Percentiles rank a stretch among this genome's conserved stretches.
These are phyloP conservation scores for Drosophila multiciliata DNA, from an alignment of 2,888 invertebrate genomes.

Conservation along the genomic window DNA sequence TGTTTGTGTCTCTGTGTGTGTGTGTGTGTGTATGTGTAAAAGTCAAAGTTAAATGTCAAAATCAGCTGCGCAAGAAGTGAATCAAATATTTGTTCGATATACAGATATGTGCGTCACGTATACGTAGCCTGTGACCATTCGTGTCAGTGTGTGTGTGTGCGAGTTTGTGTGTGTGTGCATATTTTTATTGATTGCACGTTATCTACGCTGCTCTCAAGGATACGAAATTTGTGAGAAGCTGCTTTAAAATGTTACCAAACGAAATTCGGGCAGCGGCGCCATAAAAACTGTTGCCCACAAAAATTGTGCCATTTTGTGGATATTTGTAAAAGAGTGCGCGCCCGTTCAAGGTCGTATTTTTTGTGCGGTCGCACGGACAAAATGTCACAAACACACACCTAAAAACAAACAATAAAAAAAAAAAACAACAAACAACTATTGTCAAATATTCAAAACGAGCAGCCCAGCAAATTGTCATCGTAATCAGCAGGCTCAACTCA, in stretches of 20 bases:
- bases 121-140: slow-evolving; percentile 61
- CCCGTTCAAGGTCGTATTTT: slow-evolving; percentile 64
- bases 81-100: slow-evolving; percentile 30
- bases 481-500: slow-evolving; percentile 37
- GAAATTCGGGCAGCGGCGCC: slow-evolving; percentile 36
- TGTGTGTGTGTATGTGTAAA: slow-evolving; percentile 2
- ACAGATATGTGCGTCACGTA: slow-evolving; percentile 57
- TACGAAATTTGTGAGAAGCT: slow-evolving; percentile 28
- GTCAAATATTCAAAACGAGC: slow-evolving; percentile 22
- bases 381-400: slow-evolving; percentile 66
- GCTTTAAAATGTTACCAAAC: slow-evolving; percentile 57
- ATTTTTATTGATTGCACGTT: slow-evolving; percentile 71
- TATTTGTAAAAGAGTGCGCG: slow-evolving; percentile 39
- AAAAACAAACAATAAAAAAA: slow-evolving; percentile 29
- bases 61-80: slow-evolving; percentile 48
- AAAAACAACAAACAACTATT: slow-evolving; percentile 5
- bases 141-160: slow-evolving; percentile 6
- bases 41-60: slow-evolving; percentile 34
- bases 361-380: slow-evolving; percentile 45
- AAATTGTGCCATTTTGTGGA: slow-evolving; percentile 3
- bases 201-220: slow-evolving; percentile 46
- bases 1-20: slow-evolving; percentile 4
- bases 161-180: slow-evolving; percentile 27
- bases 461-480: slow-evolving; percentile 3
- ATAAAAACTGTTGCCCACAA: slow-evolving; percentile 42